Percentiles rank a stretch among this genome's conserved stretches.
phyloP scores from a whole-genome alignment of 2,888 invertebrate species.

The Acleris laterana region DNA sequence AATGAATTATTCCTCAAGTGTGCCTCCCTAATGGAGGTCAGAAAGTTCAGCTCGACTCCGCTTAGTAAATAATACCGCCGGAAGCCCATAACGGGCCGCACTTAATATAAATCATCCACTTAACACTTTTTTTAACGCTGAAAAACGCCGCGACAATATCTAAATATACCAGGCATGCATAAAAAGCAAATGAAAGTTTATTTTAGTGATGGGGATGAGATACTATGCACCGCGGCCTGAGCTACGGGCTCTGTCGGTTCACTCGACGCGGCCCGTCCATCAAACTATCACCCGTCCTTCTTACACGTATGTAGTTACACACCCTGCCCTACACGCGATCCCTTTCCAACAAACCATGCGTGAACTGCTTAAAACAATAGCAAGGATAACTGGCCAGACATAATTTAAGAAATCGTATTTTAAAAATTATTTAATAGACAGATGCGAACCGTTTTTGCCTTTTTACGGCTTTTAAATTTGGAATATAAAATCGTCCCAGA shows the following conservation, averaged over 20 bases:
- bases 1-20: slow-evolving; percentile 67
- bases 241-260: slow-evolving; percentile 71
- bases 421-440: slow-evolving; percentile 41
- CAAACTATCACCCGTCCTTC: slow-evolving; percentile 63
- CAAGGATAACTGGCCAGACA: slow-evolving; percentile 64
- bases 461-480: slow-evolving; percentile 31
- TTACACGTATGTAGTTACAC: slow-evolving; percentile 41
- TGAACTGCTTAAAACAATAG: slow-evolving; percentile 75
- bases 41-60: slow-evolving; percentile 47
- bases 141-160: slow-evolving; percentile 72
- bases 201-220: slow-evolving; percentile 79
- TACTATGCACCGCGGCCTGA: slow-evolving; percentile 75
- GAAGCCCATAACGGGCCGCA: slow-evolving; percentile 75
- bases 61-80: slow-evolving; percentile 73
- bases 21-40: slow-evolving; percentile 56
- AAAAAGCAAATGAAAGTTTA: slow-evolving; percentile 63
- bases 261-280: slow-evolving; percentile 73
- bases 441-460: slow-evolving; percentile 26
- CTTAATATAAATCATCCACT: slow-evolving; percentile 83
- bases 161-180: slow-evolving; percentile 40
- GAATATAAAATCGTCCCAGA: slow-evolving; percentile 43
- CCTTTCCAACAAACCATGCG: slow-evolving; percentile 55
- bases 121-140: slow-evolving; percentile 74
- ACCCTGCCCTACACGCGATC: slow-evolving; percentile 47
- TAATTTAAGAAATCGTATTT: slow-evolving; percentile 58